Evolutionary conservation across 2,797 vertebrate species (phyloP).

Genomic region (Babyrousa celebensis): DNA sequence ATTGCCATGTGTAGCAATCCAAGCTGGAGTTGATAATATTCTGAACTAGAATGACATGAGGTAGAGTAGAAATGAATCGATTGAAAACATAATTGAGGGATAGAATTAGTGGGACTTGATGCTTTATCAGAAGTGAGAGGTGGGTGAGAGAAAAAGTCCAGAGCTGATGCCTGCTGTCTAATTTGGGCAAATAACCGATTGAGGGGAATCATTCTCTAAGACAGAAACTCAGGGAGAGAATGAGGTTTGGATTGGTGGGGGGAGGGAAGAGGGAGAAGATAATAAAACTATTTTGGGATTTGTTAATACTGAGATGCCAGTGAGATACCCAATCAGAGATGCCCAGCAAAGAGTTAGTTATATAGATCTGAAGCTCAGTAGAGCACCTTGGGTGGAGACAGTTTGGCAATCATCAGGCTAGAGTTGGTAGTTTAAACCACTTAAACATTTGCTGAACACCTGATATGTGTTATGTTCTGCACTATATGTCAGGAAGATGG

Average conservation of each 20-base stretch:
- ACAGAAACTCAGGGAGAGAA: neutral
- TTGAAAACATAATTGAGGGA: conserved; percentile 52
- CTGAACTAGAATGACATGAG: conserved; percentile 21
- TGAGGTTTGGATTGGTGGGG: neutral
- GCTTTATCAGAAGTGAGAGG: conserved; percentile 24
- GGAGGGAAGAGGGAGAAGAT: neutral
- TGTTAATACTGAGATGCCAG: neutral
- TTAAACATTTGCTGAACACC: neutral
- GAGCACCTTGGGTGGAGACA: neutral
- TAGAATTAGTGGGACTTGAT: conserved; percentile 10
- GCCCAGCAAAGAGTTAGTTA: neutral
- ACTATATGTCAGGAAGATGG: neutral
- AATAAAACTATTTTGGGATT: neutral
- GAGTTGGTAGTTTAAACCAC: neutral
- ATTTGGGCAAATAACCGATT: neutral
- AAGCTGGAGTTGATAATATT: neutral
- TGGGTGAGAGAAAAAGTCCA: neutral
- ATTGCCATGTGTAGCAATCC: conserved; percentile 2
- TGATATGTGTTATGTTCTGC: neutral
- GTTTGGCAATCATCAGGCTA: neutral
- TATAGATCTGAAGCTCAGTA: neutral
- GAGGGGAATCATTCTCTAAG: neutral
- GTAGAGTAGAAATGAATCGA: neutral
- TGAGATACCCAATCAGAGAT: neutral
- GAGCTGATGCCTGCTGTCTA: neutral